Evolutionary conservation across 2,888 invertebrate genomes (phyloP), one percentile per base, ranked within the genome.

Genomic region (Eupithecia vulgata): DNA sequence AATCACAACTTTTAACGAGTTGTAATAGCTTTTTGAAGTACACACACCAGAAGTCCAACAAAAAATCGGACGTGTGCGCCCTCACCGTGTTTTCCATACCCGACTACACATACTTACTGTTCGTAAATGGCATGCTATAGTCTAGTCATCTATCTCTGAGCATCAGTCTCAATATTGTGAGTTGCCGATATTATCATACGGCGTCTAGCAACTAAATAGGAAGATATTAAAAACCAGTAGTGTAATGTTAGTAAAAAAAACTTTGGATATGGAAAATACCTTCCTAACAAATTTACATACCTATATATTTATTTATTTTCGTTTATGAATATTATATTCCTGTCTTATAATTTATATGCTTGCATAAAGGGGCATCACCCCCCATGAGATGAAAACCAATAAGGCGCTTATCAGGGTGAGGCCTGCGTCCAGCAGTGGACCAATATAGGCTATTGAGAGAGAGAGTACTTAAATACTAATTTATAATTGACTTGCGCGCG

Each of bases 21-120:
- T 80, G 71, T 70, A 76, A 81, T 81, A 79, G 78, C 79, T 76
- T 80, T 76, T 80, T 71, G 70, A 79, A 81, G 70, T 72, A 68
- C 76, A n/a, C n/a, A n/a, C n/a, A n/a, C n/a, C n/a, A n/a, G n/a
- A n/a, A n/a, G n/a, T n/a, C n/a, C n/a, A n/a, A n/a, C n/a, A n/a
- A n/a, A n/a, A n/a, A n/a, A n/a, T n/a, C n/a, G n/a, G n/a, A n/a
- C n/a, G n/a, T n/a, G n/a, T n/a, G n/a, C n/a, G n/a, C n/a, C n/a
- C n/a, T n/a, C n/a, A n/a, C 37, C 8, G 37, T 37, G 7, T 7
- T 37, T 37, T 37, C 37, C 37, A 37, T 37, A 37, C 37, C 37
- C 37, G 30, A 37, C 7, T 12, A 40, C 12, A 40, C 40, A 12
- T 40, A 1, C 45, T 17, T 5, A 8, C 48, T 52, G 5, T 57